A percentile compares a stretch with the other conserved stretches of the same genome.
Conservation (phyloP, 2,888 invertebrate species). For the Callosobruchus maculatus region DNA sequence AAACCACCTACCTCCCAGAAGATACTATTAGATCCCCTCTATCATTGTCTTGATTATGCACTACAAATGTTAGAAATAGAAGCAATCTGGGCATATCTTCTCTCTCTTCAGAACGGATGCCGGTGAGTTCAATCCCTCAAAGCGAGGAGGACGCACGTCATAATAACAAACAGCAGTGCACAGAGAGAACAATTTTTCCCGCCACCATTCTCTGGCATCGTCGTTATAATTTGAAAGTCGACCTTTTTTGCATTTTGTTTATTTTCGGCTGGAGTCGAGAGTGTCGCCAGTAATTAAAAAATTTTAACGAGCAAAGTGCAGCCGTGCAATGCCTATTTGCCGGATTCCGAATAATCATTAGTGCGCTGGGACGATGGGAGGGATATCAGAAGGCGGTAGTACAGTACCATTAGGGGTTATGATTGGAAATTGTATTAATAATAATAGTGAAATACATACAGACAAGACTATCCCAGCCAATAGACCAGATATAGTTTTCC, state of each 20-base stretch:
- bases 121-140: not conserved
- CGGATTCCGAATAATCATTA: not conserved
- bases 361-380: not conserved
- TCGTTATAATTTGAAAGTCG: not conserved
- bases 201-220: not conserved
- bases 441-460: not conserved
- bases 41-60: not conserved
- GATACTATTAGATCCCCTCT: too few relatives aligned
- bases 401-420: not conserved
- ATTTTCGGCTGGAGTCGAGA: slow-evolving; percentile 1
- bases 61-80: not conserved
- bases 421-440: not conserved
- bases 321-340: slow-evolving; percentile 37
- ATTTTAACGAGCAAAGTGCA: slow-evolving; percentile 49
- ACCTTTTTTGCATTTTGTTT: not conserved
- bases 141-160: not conserved
- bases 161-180: not conserved
- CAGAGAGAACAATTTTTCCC: not conserved
- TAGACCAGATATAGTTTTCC: too few relatives aligned
- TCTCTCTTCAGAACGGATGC: not conserved
- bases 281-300: slow-evolving; percentile 41
- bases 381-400: not conserved
- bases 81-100: not conserved
- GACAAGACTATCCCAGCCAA: too few relatives aligned
- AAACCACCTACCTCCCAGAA: too few relatives aligned